A percentile compares a stretch with the other conserved stretches of the same genome.
Evolutionary conservation across 35 echinoderm and acorn worm genomes (phyloP).

Genomic region (Ophiothrix spiculata): DNA sequence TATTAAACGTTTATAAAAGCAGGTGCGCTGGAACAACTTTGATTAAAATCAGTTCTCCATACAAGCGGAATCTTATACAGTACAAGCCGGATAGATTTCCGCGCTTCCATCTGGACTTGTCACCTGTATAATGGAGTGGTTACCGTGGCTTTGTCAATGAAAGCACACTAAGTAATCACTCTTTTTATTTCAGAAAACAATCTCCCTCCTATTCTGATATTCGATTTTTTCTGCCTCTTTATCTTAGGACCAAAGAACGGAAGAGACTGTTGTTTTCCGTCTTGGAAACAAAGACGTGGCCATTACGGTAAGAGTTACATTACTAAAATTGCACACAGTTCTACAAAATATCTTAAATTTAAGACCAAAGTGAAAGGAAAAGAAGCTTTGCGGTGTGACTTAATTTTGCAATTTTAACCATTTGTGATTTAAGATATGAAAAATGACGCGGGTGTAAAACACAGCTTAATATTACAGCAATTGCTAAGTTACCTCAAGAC

Average conservation of each 20-base stretch:
- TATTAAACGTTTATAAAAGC: background rate
- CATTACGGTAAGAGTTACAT: background rate
- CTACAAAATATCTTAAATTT: background rate
- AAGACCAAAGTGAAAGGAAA: too few species aligned
- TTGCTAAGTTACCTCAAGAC: too few species aligned
- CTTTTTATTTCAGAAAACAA: slow-evolving; percentile 16
- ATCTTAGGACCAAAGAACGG: background rate
- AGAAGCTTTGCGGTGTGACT: too few species aligned
- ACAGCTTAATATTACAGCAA: too few species aligned
- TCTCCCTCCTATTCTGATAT: background rate
- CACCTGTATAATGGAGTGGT: slow-evolving; percentile 14
- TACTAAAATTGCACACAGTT: background rate
- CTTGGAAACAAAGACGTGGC: background rate
- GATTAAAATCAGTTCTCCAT: slow-evolving; percentile 8
- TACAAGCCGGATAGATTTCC: slow-evolving; percentile 3
- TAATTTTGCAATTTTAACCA: too few species aligned
- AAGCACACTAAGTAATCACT: slow-evolving; percentile 15
- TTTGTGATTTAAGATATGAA: too few species aligned
- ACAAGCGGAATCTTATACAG: slow-evolving; percentile 2
- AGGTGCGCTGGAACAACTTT: background rate
- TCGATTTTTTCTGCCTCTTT: slow-evolving; percentile 5
- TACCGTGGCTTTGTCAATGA: background rate
- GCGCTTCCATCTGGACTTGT: background rate
- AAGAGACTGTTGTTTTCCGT: slow-evolving; percentile 5
- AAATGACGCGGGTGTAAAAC: too few species aligned